Evolutionary conservation across 1,140 invertebrate genomes (phyloP), one percentile per base, ranked within the genome.

Genomic region (Galendromus occidentalis): DNA sequence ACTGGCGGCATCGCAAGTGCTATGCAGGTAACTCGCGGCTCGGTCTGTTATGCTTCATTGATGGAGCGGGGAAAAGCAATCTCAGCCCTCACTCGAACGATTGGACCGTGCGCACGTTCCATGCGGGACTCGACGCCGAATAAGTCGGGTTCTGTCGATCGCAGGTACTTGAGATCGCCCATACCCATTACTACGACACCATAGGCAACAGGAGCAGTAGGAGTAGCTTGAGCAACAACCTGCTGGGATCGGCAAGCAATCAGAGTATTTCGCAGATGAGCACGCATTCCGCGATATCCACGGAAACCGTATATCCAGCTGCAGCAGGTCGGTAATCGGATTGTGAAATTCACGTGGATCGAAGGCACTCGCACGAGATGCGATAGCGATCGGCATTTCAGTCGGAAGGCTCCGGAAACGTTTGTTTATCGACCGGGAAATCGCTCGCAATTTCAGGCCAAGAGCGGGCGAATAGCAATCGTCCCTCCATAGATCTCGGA

Each of bases 1-100:
- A 80, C 92, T 0, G 92, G 93, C 64, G 96, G 96, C 25, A 93
- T 97, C 85, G 94, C 94, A 0, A 95, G 91, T 2, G 88, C 91
- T 14, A 94, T 92, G 75, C 91, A 95, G 76, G 51, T 59, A 39
- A n/a, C n/a, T n/a, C n/a, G n/a, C n/a, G n/a, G n/a, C n/a, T n/a
- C n/a, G n/a, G n/a, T n/a, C n/a, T n/a, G n/a, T 25, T 4, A 12
- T 59, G 22, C 33, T 0, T 59, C 45, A 47, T 18, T 12, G 20
- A 66, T 72, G 28, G 74, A 74, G 22, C 2, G n/a, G 51, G 25
- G 2, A 47, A 17, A 47, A 47, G 18, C 4, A 47, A 17, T n/a
- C 42, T n/a, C n/a, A 14, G 12, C 14, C 14, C n/a, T n/a, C n/a
- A 12, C 42, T 14, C 14, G 12, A 44, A 44, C 42, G 14, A 14